These are phyloP conservation scores for Polydrusus tereticollis DNA, from an alignment of 2,888 invertebrate species.

Conservation along the genomic window DNA sequence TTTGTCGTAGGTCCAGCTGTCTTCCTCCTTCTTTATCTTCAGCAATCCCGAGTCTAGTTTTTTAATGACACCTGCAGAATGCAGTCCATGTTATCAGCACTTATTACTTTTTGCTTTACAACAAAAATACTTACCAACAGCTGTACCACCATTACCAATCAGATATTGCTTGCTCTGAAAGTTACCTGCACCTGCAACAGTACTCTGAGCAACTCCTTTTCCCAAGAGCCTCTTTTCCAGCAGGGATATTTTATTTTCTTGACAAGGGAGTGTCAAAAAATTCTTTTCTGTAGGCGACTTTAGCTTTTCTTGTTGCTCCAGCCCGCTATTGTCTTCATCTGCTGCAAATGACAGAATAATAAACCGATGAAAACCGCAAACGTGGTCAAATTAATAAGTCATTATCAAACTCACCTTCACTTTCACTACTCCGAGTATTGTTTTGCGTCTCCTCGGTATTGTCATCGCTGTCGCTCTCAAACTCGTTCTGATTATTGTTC, in stretches of 20 bases:
- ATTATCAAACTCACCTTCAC: constrained; percentile 10
- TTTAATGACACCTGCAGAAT: neutral
- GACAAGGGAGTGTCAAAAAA: neutral
- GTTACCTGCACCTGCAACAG: neutral
- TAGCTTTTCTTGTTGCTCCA: constrained; percentile 16
- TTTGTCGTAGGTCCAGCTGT: constrained; percentile 40
- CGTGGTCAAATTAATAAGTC: neutral
- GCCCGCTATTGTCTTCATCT: constrained; percentile 19
- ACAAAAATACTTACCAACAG: too few relatives aligned
- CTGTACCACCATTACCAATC: neutral
- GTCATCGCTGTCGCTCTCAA: constrained; percentile 31
- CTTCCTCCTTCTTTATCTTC: constrained; percentile 17
- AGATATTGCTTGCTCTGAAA: neutral
- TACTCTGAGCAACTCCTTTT: constrained; percentile 52
- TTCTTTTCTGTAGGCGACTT: neutral
- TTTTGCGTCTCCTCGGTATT: constrained; percentile 39
- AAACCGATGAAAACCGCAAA: too few relatives aligned
- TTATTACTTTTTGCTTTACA: too few relatives aligned
- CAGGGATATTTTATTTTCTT: constrained; percentile 57
- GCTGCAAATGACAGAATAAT: too few relatives aligned
- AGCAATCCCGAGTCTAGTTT: constrained; percentile 6
- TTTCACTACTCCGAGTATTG: constrained; percentile 28
- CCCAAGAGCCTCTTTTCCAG: constrained; percentile 63
- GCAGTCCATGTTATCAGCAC: too few relatives aligned
- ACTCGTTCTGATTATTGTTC: constrained; percentile 11